Base-by-base conservation (phyloP, 2,888 invertebrate species). In the Hypomecis atomaria region DNA sequence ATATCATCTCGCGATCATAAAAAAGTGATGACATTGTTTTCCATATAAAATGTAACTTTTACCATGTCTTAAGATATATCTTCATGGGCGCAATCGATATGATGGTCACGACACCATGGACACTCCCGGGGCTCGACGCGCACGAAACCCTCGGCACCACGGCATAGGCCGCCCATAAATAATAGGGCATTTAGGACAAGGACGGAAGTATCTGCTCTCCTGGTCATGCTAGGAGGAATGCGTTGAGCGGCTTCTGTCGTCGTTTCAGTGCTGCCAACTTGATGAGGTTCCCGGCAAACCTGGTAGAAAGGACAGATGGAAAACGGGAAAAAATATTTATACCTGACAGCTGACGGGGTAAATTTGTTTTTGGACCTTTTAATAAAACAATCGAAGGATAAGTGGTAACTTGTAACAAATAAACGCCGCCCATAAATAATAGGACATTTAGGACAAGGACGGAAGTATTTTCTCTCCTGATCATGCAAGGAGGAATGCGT, bases 31-130 rank as follows among this genome's bases (percentile, higher is more conserved):
- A n/a, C n/a, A n/a, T n/a, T n/a, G n/a, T n/a, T n/a, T n/a, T n/a
- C n/a, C n/a, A 23, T 23, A 23, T 23, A 23, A 23, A 1, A 23
- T 2, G 23, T 3, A 23, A 23, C 3, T 1, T 23, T 23, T 3
- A 23, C 23, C 23, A 23, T 23, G 23, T 23, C 23, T 23, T 23
- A 23, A 23, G 23, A 23, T 23, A 23, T 23, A 23, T 23, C 23
- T 23, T 23, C 23, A 23, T 23, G 23, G 23, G 23, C 1, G 23
- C 23, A 70, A 71, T 72, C 71, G 68, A 72, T 72, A 69, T 55
- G 64, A 64, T 64, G 69, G 72, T 67, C 72, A 71, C 71, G 72
- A 58, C 63, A 63, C 40, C 61, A 58, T 48, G 72, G 72, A 66
- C 72, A 71, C 69, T 67, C 71, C 71, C 64, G 62, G 58, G 67